Evolutionary conservation across 2,113 vertebrate genomes (phyloP).

Genomic region (Cynoglossus semilaevis): DNA sequence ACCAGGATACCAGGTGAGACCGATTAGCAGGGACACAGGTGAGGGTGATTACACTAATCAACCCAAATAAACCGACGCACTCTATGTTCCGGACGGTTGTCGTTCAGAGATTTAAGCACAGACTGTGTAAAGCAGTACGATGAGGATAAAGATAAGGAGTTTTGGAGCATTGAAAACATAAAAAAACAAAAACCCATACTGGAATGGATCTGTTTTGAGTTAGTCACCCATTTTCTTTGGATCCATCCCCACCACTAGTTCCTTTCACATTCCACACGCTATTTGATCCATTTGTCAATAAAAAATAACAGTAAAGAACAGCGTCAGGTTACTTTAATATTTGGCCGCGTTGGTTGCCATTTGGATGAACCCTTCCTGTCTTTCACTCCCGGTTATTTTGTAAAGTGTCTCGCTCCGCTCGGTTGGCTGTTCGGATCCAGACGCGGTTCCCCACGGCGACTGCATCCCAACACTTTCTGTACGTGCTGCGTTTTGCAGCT

Average conservation of each 20-base stretch:
- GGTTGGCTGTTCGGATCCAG: conserved; percentile 15
- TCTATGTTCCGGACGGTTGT: too few species aligned
- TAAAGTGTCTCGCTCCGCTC: conserved; percentile 31
- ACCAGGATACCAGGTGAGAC: too few species aligned
- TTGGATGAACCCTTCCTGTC: conserved; percentile 48
- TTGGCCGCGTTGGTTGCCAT: conserved; percentile 21
- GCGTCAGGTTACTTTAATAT: conserved; percentile 7
- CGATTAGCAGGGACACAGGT: too few species aligned
- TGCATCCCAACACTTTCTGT: conserved; percentile 4
- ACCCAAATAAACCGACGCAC: too few species aligned
- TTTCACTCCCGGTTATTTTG: conserved; percentile 30
- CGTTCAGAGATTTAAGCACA: too few species aligned
- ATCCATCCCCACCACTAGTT: background rate
- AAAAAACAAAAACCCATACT: too few species aligned
- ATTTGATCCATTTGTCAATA: conserved; percentile 21
- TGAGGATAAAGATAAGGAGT: background rate
- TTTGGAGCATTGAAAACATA: too few species aligned
- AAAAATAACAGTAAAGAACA: background rate
- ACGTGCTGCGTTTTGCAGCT: conserved; percentile 14
- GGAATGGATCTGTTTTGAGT: background rate
- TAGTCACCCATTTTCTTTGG: background rate
- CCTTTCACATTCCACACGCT: conserved; percentile 2
- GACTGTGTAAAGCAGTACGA: background rate
- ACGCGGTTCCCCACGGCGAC: conserved; percentile 22
- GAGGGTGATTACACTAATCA: too few species aligned